Percentiles rank a stretch among this genome's conserved stretches.
These are phyloP conservation scores for Arnoldichthys spilopterus DNA, from an alignment of 2,797 vertebrate species.

Conservation along the genomic window DNA sequence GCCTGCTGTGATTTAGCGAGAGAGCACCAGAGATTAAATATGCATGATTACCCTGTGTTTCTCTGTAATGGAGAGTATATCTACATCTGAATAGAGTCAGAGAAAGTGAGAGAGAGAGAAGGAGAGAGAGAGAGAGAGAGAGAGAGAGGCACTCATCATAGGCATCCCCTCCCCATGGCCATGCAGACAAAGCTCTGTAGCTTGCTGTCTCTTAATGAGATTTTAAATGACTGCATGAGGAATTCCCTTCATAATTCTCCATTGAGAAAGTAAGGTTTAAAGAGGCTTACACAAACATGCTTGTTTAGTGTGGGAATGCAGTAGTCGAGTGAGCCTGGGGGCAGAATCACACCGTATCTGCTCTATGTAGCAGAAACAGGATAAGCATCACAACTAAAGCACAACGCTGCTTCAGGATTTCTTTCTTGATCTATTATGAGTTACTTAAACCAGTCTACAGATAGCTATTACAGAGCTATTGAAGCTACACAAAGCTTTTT, in stretches of 20 bases:
- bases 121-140: not conserved
- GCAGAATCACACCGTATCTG: slow-evolving; percentile 27
- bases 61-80: slow-evolving; percentile 12
- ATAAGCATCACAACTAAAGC: not conserved
- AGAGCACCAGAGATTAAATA: slow-evolving; percentile 27
- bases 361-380: slow-evolving; percentile 25
- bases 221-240: slow-evolving; percentile 33
- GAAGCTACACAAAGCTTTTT: not conserved
- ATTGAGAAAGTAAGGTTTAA: slow-evolving; percentile 30
- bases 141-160: slow-evolving; percentile 10
- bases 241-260: slow-evolving; percentile 32
- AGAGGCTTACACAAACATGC: slow-evolving; percentile 30
- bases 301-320: slow-evolving; percentile 21
- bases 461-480: not conserved
- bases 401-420: not conserved
- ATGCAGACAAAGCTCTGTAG: slow-evolving; percentile 21
- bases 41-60: slow-evolving; percentile 3
- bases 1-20: not conserved
- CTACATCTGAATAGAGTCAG: slow-evolving; percentile 10
- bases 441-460: not conserved
- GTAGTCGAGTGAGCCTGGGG: slow-evolving; percentile 25
- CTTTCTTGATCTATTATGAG: slow-evolving; percentile 1
- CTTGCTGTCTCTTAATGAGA: slow-evolving; percentile 40
- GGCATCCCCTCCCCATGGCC: not conserved
- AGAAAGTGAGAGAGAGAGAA: slow-evolving; percentile 8